These are phyloP conservation scores for Halichondria panicea DNA, from an alignment of 37 sponge, comb jelly and placozoan genomes.

Conservation along the genomic window DNA sequence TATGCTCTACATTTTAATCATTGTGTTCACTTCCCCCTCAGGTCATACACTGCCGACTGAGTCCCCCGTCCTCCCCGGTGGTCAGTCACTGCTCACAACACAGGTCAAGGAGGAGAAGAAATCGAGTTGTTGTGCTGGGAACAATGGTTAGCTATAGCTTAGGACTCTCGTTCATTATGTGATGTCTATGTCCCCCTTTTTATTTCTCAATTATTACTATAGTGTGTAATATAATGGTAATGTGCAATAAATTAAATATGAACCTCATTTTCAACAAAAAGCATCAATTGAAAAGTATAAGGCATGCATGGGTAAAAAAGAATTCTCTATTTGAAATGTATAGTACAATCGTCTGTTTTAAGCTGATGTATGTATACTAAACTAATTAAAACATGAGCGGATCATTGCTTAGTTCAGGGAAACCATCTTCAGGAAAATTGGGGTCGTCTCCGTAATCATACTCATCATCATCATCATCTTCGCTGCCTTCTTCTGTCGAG, in stretches of 20 bases:
- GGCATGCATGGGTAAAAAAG: no score
- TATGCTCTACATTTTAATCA: background rate
- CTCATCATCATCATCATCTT: background rate
- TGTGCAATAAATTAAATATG: no score
- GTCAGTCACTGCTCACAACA: conserved; percentile 15
- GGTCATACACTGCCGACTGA: conserved; percentile 29
- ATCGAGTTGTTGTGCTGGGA: no score
- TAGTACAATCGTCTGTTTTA: background rate
- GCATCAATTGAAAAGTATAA: no score
- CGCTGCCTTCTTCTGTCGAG: background rate
- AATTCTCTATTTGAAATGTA: background rate
- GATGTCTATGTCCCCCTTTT: no score
- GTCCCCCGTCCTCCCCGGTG: background rate
- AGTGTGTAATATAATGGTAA: no score
- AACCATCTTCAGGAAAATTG: background rate
- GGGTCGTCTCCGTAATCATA: conserved; percentile 4
- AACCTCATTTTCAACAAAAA: no score
- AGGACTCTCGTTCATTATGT: no score
- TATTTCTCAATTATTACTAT: no score
- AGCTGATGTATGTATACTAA: background rate
- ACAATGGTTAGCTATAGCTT: no score
- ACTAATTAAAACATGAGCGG: background rate
- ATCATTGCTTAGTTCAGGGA: no score
- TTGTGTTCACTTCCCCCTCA: background rate
- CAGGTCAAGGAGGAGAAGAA: no score